These are phyloP conservation scores for Eristalis arbustorum DNA, from an alignment of 2,888 invertebrate species.

Conservation along the genomic window DNA sequence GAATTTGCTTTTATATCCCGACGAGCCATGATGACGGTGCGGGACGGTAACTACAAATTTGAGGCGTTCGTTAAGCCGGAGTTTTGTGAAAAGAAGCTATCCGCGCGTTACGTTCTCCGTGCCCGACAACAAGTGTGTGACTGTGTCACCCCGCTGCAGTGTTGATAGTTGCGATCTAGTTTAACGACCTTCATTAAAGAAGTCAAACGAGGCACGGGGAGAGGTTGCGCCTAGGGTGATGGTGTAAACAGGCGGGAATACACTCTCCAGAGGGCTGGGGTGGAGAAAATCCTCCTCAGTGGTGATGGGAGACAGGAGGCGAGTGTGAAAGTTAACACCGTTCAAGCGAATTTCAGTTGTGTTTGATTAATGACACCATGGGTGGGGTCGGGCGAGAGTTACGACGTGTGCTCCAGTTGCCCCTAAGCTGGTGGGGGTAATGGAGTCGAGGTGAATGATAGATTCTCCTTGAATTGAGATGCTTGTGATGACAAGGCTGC, in stretches of 20 bases:
- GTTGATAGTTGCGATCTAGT: not conserved
- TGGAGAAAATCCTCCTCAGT: not conserved
- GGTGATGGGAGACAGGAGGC: not conserved
- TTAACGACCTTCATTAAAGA: not conserved
- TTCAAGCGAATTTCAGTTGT: not conserved
- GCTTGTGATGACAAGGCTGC: no score
- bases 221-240: not conserved
- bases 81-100: not conserved
- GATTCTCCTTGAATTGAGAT: no score
- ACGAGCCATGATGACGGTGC: not conserved
- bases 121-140: not conserved
- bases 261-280: not conserved
- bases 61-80: not conserved
- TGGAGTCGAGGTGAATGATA: no score
- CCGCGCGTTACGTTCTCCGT: not conserved
- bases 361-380: not conserved
- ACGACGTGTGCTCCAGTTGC: no score
- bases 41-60: not conserved
- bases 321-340: not conserved
- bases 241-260: not conserved
- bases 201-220: not conserved
- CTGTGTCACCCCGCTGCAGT: not conserved
- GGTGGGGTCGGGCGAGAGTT: not conserved
- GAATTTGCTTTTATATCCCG: conserved; percentile 29
- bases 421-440: no score